Evolutionary conservation across 2,797 vertebrate species (phyloP).

Genomic region (Rhynchotus rufescens): DNA sequence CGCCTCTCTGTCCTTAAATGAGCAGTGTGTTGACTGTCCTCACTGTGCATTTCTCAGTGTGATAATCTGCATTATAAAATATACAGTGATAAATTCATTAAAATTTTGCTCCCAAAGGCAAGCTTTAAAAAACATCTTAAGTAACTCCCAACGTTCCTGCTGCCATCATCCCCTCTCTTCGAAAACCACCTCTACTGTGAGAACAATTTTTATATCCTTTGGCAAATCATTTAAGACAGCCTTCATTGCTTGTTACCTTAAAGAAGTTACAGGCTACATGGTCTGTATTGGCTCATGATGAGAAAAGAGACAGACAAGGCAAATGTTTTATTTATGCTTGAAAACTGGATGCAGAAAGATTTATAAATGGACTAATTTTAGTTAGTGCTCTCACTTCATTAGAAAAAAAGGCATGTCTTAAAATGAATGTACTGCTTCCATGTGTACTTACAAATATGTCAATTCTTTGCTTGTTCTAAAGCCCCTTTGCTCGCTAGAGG

Average conservation of each 20-base stretch:
- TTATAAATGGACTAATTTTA: constrained; percentile 66
- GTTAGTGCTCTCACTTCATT: constrained; percentile 45
- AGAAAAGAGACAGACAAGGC: not conserved
- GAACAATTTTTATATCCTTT: not conserved
- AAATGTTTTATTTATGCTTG: constrained; percentile 50
- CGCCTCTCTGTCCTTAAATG: not conserved
- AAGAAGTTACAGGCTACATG: constrained; percentile 37
- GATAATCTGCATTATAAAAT: constrained; percentile 19
- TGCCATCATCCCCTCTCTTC: not conserved
- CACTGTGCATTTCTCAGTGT: not conserved
- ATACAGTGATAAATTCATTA: not conserved
- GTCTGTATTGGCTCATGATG: not conserved
- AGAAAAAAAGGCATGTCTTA: not conserved
- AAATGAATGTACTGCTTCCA: constrained; percentile 47
- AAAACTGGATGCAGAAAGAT: constrained; percentile 17
- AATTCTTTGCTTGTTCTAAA: constrained; percentile 35
- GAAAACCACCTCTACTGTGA: not conserved
- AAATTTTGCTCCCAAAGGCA: constrained; percentile 26
- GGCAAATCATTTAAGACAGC: not conserved
- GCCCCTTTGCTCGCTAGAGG: not conserved
- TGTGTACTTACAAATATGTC: constrained; percentile 9
- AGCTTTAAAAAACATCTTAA: constrained; percentile 1
- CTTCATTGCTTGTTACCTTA: not conserved
- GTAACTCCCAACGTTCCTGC: not conserved
- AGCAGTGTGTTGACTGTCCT: constrained; percentile 21